Conservation (phyloP, 1,140 invertebrate species). For the Catajapyx aquilonaris region DNA sequence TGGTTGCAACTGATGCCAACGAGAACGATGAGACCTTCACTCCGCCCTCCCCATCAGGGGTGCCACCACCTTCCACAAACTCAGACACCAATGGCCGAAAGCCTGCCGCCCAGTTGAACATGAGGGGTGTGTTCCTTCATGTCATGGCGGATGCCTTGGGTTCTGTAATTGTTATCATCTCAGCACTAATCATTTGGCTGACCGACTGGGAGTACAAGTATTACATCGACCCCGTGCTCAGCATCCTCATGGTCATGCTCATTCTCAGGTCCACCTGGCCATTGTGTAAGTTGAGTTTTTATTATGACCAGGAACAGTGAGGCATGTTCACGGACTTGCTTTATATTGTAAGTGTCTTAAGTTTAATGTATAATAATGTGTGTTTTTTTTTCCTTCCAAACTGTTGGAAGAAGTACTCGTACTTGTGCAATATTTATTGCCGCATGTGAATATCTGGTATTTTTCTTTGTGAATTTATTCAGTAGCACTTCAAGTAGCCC, state of each 20-base stretch:
- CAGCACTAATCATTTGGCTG: constrained; percentile 70
- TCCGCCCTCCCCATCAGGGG: constrained; percentile 20
- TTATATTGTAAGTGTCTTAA: too few species aligned
- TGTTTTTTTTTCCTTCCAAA: too few species aligned
- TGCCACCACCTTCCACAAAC: background rate
- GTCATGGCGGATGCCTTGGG: constrained; percentile 88
- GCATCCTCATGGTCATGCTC: constrained; percentile 54
- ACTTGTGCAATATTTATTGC: too few species aligned
- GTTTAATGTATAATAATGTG: too few species aligned
- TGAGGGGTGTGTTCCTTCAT: constrained; percentile 93
- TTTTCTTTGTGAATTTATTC: too few species aligned
- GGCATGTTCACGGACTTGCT: constrained; percentile 1
- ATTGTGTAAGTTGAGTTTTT: constrained; percentile 20
- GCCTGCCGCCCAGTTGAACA: constrained; percentile 70
- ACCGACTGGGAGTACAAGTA: constrained; percentile 52
- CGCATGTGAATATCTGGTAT: too few species aligned
- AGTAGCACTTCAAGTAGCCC: too few species aligned
- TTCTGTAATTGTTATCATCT: constrained; percentile 90
- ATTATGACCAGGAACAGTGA: background rate
- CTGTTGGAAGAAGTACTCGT: too few species aligned
- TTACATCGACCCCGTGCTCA: constrained; percentile 87
- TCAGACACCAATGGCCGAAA: background rate
- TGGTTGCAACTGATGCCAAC: constrained; percentile 45
- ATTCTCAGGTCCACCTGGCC: constrained; percentile 73
- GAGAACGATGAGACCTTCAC: constrained; percentile 53